These are phyloP conservation scores for Vicugna pacos DNA, from an alignment of 2,113 vertebrate genomes.

Conservation along the genomic window DNA sequence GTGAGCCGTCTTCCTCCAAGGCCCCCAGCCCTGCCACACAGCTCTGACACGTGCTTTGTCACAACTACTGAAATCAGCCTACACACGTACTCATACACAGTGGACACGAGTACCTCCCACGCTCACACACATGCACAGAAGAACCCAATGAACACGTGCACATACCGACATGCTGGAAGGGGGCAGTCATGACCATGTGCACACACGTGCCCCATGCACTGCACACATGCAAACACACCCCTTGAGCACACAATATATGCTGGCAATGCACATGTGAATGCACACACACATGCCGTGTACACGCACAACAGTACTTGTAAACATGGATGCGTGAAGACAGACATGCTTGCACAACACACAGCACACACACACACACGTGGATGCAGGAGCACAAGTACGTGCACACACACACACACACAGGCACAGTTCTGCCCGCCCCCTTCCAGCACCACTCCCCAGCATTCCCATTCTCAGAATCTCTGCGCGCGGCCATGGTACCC, in stretches of 20 bases:
- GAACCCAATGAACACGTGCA: too few relatives aligned
- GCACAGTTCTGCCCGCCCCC: neutral
- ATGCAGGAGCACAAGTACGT: rapidly evolving
- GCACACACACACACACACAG: too few relatives aligned
- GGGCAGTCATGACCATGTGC: neutral
- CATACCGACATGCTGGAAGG: too few relatives aligned
- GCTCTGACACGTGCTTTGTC: neutral
- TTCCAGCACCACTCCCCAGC: too few relatives aligned
- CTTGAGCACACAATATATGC: neutral
- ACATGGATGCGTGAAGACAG: rapidly evolving
- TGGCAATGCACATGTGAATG: too few relatives aligned
- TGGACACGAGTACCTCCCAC: too few relatives aligned
- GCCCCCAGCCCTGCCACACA: rapidly evolving
- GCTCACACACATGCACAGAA: too few relatives aligned
- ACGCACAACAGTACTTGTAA: neutral
- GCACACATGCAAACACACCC: neutral
- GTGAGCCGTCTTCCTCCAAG: neutral
- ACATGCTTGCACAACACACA: rapidly evolving
- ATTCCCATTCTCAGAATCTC: neutral
- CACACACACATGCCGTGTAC: too few relatives aligned
- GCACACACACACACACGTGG: too few relatives aligned
- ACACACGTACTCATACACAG: neutral
- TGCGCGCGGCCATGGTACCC: neutral
- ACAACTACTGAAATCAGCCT: rapidly evolving
- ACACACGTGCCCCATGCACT: neutral